A percentile compares a stretch with the other conserved stretches of the same genome.
phyloP scores from a whole-genome alignment of 2,113 vertebrate genomes.

The Notothenia rossii region DNA sequence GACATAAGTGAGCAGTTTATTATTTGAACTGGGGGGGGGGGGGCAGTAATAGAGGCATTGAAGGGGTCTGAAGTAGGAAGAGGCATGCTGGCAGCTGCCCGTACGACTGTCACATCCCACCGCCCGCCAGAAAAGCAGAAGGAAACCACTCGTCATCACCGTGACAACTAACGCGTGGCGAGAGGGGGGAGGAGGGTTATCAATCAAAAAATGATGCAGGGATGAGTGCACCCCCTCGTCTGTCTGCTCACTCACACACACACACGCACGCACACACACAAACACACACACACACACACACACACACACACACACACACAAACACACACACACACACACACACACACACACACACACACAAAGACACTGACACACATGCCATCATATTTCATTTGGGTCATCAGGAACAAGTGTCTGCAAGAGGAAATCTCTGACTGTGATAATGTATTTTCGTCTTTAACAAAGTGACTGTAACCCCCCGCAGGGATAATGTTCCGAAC shows the following conservation, averaged over 20 bases:
- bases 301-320: conserved; percentile 30
- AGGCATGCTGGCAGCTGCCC: conserved; percentile 58
- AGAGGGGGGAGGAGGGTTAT: conserved; percentile 70
- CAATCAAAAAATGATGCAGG: conserved; percentile 72
- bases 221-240: conserved; percentile 53
- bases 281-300: conserved; percentile 29
- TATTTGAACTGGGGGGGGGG: conserved; percentile 29
- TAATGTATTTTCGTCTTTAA: conserved; percentile 59
- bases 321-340: conserved; percentile 26
- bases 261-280: conserved; percentile 24
- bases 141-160: conserved; percentile 75
- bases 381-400: conserved; percentile 75
- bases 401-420: conserved; percentile 59
- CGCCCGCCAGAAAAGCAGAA: conserved; percentile 68
- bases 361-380: conserved; percentile 16
- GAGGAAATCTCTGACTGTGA: conserved; percentile 63
- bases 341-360: conserved; percentile 28
- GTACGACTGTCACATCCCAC: conserved; percentile 61
- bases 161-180: conserved; percentile 68
- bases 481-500: conserved; percentile 46
- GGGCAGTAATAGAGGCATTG: background rate
- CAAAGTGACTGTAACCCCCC: conserved; percentile 61
- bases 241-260: conserved; percentile 22
- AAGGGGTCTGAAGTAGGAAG: conserved; percentile 5
- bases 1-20: conserved; percentile 26